Percentiles rank a stretch among this genome's conserved stretches.
phyloP scores from a whole-genome alignment of 2,797 vertebrate genomes.

The Steatocranus sp. region DNA sequence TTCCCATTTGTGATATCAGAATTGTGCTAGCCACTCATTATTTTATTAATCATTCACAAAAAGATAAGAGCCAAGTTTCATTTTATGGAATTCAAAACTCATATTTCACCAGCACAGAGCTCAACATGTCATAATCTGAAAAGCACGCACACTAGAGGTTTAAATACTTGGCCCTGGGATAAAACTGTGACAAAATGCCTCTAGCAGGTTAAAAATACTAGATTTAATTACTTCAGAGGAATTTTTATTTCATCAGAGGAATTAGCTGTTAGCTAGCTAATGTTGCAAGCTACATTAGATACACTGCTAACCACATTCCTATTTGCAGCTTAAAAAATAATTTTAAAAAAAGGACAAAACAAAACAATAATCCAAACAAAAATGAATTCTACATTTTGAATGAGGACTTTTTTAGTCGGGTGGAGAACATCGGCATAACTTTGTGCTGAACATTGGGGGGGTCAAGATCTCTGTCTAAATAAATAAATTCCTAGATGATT shows the following conservation, averaged over 20 bases:
- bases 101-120: not conserved
- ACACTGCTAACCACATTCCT: not conserved
- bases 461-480: not conserved
- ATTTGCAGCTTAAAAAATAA: not conserved
- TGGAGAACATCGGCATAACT: not conserved
- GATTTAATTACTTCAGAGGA: not conserved
- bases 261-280: not conserved
- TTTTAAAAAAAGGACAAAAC: not conserved
- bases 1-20: not conserved
- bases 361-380: not conserved
- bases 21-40: not conserved
- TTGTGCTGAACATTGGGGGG: not conserved
- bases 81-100: not conserved
- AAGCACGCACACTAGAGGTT: not conserved
- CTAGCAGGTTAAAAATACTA: not conserved
- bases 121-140: not conserved
- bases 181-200: not conserved
- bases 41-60: not conserved
- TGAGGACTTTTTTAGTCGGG: not conserved
- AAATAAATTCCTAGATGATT: not conserved
- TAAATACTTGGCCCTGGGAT: not conserved
- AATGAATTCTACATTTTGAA: not conserved
- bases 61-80: not conserved
- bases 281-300: not conserved
- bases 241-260: not conserved